Evolutionary conservation across 2,113 vertebrate species (phyloP), one percentile per base, ranked within the genome.

Genomic region (Odobenus rosmarus): DNA sequence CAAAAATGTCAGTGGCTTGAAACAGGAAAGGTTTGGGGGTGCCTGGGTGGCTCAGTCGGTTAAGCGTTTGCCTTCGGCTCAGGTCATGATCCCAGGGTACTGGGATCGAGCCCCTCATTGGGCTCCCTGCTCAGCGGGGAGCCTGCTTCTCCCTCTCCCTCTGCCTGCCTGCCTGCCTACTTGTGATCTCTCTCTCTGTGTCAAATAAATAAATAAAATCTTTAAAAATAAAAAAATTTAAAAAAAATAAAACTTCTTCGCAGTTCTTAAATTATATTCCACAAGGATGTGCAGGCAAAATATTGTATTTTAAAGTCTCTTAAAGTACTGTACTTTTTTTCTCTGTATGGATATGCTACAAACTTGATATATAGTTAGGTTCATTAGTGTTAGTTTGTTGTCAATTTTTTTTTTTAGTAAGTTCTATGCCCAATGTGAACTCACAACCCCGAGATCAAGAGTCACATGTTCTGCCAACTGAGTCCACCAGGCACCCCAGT

Each of bases 271-370:
- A 61, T 89, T 77, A 84, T n/a, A 96, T 84, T 19, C 14, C 72
- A 61, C 8, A 81, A 88, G 19, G 82, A 89, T 90, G n/a, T 67
- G 19, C 15, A 62, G 42, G 74, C 33, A 92, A 83, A 95, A 94
- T 79, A 64, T 2, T 93, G 7, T 77, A 84, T 92, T 94, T 94
- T 90, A 90, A 96, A 89, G 53, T 93, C 72, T 42, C 23, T 96
- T 82, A 19, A 96, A 95, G 80, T 82, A 62, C 61, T 69, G 33
- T 69, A 36, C 16, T 89, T 74, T 85, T 64, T 42, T 86, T 33
- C 59, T 89, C 46, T 23, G 5, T 46, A 6, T 74, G 79, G 33
- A 24, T 61, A 42, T 72, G n/a, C 61, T 76, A 90, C 33, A 33
- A 79, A 83, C 13, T 64, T 61, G 67, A 64, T 42, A 59, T 5